These are phyloP conservation scores for Harpagoxenus sublaevis DNA, from an alignment of 2,888 invertebrate species.

Conservation along the genomic window DNA sequence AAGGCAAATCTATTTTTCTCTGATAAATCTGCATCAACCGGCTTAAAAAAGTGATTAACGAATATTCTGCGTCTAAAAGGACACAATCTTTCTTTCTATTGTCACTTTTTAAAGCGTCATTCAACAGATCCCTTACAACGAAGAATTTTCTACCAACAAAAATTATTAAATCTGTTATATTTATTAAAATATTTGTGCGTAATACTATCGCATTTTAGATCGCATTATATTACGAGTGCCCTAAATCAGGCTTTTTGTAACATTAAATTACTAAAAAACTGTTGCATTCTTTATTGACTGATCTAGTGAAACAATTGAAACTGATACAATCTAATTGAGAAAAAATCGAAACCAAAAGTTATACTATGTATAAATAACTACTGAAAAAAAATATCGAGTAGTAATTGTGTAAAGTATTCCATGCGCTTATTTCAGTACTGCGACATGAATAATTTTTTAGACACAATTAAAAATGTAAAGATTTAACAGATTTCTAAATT, in stretches of 20 bases:
- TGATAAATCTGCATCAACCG: slow-evolving; percentile 12
- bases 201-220: not conserved
- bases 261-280: slow-evolving; percentile 9
- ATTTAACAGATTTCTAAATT: not conserved
- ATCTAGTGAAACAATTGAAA: not conserved
- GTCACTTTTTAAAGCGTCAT: not conserved
- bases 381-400: not conserved
- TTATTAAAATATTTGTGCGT: not conserved
- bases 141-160: not conserved
- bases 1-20: slow-evolving; percentile 47
- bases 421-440: not conserved
- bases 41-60: slow-evolving; percentile 1
- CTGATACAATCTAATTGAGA: not conserved
- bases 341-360: not conserved
- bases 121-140: not conserved
- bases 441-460: not conserved
- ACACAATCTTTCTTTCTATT: not conserved
- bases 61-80: not conserved
- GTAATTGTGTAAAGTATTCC: not conserved
- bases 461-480: not conserved
- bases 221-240: not conserved
- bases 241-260: not conserved
- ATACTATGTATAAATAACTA: not conserved
- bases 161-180: not conserved
- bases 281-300: not conserved